Conservation (phyloP, 1,140 invertebrate genomes). For the Sinonovacula constricta region DNA sequence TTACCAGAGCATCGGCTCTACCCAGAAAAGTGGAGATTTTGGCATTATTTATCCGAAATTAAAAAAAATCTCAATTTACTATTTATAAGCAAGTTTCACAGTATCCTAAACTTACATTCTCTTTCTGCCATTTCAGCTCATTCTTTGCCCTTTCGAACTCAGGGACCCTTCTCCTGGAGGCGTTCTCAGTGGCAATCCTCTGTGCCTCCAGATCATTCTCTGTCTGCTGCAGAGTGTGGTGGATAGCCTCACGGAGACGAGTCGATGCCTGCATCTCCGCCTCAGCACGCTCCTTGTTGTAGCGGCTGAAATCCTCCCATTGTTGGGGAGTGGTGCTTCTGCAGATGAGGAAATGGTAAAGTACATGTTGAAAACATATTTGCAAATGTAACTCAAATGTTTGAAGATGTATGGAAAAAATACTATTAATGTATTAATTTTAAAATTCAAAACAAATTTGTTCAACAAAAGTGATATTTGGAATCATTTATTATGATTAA, state of each 20-base stretch:
- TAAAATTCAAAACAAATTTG: too few relatives aligned
- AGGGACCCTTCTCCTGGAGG: slow-evolving; percentile 86
- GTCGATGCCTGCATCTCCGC: slow-evolving; percentile 87
- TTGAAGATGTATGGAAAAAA: too few relatives aligned
- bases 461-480: too few relatives aligned
- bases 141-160: slow-evolving; percentile 89
- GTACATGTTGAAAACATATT: too few relatives aligned
- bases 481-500: too few relatives aligned
- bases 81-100: too few relatives aligned
- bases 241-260: slow-evolving; percentile 85
- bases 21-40: too few relatives aligned
- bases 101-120: slow-evolving; percentile 83
- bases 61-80: too few relatives aligned
- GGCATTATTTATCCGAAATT: too few relatives aligned
- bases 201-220: slow-evolving; percentile 88
- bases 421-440: too few relatives aligned
- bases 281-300: slow-evolving; percentile 86
- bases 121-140: slow-evolving; percentile 91
- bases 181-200: slow-evolving; percentile 88
- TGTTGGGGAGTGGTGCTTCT: slow-evolving; percentile 85
- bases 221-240: slow-evolving; percentile 85
- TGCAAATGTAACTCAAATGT: too few relatives aligned
- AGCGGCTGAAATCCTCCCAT: slow-evolving; percentile 89
- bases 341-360: slow-evolving; percentile 13
- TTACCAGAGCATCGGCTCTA: too few relatives aligned